phyloP scores from a whole-genome alignment of 2,888 invertebrate genomes.

The Eristalis intricaria region DNA sequence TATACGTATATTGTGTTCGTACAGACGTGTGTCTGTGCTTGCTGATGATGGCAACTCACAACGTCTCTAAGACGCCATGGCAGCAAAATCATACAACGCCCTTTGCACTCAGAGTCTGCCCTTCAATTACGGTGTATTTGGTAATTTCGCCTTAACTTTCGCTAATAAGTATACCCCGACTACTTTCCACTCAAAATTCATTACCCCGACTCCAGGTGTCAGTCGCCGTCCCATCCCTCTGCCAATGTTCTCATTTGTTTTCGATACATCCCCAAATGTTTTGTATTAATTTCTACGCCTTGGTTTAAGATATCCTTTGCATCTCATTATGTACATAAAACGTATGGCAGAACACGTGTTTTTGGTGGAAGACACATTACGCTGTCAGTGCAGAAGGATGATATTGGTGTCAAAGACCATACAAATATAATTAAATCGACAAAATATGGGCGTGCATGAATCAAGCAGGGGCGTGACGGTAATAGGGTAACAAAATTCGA shows the following conservation, averaged over 20 bases:
- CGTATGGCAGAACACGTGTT: constrained; percentile 39
- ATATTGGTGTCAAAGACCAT: constrained; percentile 43
- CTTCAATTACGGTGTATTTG: constrained; percentile 11
- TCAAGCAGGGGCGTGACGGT: not conserved
- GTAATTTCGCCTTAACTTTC: constrained; percentile 14
- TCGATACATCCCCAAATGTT: constrained; percentile 45
- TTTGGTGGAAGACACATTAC: constrained; percentile 29
- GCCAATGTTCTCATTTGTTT: constrained; percentile 34
- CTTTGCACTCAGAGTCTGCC: not conserved
- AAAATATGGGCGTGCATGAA: not conserved
- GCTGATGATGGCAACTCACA: constrained; percentile 32
- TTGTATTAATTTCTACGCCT: constrained; percentile 49
- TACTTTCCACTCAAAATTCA: constrained; percentile 26
- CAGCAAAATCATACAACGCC: not conserved
- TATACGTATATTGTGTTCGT: not conserved
- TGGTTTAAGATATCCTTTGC: constrained; percentile 21
- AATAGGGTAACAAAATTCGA: constrained; percentile 9
- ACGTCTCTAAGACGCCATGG: constrained; percentile 13
- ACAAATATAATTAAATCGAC: constrained; percentile 61
- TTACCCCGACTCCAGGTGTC: constrained; percentile 4
- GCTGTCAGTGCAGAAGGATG: constrained; percentile 36
- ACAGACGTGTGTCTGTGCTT: not conserved
- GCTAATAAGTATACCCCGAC: constrained; percentile 18
- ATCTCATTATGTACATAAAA: constrained; percentile 5
- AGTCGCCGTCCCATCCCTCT: not conserved